Conservation (phyloP, 2,888 invertebrate species). For the Chironomus riparius region DNA sequence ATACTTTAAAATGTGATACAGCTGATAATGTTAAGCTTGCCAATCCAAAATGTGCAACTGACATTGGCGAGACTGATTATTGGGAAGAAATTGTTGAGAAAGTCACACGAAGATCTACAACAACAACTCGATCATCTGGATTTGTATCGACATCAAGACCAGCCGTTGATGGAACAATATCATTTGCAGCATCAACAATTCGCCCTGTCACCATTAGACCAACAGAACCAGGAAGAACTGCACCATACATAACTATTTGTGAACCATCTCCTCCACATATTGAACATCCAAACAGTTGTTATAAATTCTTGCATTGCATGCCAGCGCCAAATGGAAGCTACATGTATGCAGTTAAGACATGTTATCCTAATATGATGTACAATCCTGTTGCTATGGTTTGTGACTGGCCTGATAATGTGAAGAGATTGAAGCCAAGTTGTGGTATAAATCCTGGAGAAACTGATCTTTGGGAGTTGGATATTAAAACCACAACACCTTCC, state of each 20-base stretch:
- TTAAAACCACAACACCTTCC: neutral
- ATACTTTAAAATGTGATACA: slow-evolving; percentile 54
- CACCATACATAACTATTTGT: slow-evolving; percentile 38
- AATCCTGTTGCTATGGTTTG: slow-evolving; percentile 55
- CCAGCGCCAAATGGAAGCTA: slow-evolving; percentile 41
- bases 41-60: slow-evolving; percentile 51
- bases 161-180: neutral
- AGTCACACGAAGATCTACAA: neutral
- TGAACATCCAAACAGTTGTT: slow-evolving; percentile 56
- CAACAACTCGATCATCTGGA: slow-evolving; percentile 27
- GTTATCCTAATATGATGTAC: slow-evolving; percentile 55
- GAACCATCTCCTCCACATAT: slow-evolving; percentile 48
- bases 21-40: slow-evolving; percentile 48
- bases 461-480: neutral
- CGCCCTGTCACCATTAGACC: too few species aligned
- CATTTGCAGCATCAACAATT: too few species aligned
- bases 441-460: slow-evolving; percentile 30
- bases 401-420: slow-evolving; percentile 54
- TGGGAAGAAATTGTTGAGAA: neutral
- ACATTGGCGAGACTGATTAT: neutral
- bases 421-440: slow-evolving; percentile 53
- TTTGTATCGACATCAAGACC: neutral
- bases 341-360: slow-evolving; percentile 53
- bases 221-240: neutral
- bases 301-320: slow-evolving; percentile 59